Conservation (phyloP, 2,113 vertebrate genomes). For the Rhea pennata region DNA sequence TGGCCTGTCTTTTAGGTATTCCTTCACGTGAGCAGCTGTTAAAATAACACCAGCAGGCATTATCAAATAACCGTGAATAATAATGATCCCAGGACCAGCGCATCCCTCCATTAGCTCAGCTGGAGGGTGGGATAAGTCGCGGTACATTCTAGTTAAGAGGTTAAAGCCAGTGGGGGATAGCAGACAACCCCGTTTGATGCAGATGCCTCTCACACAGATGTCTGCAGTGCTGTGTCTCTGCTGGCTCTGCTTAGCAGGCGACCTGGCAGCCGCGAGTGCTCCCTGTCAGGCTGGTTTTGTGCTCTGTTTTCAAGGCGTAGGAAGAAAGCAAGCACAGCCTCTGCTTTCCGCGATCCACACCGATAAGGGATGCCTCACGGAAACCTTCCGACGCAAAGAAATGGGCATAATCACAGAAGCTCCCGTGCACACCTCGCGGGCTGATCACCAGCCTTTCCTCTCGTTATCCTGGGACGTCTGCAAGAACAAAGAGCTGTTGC, state of each 20-base stretch:
- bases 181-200: neutral
- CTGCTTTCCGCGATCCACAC: neutral
- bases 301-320: neutral
- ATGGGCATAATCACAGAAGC: neutral
- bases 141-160: neutral
- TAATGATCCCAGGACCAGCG: neutral
- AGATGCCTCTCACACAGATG: neutral
- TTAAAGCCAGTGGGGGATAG: neutral
- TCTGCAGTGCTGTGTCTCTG: neutral
- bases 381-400: neutral
- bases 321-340: neutral
- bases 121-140: neutral
- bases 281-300: neutral
- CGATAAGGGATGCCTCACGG: neutral
- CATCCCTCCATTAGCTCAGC: neutral
- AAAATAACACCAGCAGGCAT: neutral
- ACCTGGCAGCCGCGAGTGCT: neutral
- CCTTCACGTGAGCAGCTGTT: neutral
- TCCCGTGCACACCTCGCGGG: neutral
- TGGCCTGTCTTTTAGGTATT: neutral
- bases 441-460: neutral
- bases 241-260: neutral
- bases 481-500: neutral
- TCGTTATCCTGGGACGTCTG: neutral
- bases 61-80: constrained; percentile 35